These are phyloP conservation scores for Nephrocerus scutellatus DNA, from an alignment of 2,888 invertebrate genomes.

Conservation along the genomic window DNA sequence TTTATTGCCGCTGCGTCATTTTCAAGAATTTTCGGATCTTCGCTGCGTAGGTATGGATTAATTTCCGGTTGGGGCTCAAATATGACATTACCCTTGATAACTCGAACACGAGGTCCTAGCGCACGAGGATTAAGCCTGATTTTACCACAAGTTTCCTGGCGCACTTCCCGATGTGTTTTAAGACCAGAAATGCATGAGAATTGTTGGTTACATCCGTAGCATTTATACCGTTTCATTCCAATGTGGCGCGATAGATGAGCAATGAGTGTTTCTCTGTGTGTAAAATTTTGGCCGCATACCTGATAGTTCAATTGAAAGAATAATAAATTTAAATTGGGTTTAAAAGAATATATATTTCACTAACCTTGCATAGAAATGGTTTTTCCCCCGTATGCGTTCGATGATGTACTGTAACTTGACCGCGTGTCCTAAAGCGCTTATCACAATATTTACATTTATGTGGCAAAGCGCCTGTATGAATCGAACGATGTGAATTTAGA, in stretches of 20 bases:
- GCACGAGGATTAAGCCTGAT: slow-evolving; percentile 40
- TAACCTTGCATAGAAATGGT: slow-evolving; percentile 41
- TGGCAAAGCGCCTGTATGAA: slow-evolving; percentile 41
- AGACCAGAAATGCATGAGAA: slow-evolving; percentile 43
- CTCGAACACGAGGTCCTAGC: slow-evolving; percentile 41
- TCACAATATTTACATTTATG: slow-evolving; percentile 38
- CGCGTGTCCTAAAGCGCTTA: slow-evolving; percentile 40
- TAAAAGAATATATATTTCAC: not conserved
- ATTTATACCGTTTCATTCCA: slow-evolving; percentile 45
- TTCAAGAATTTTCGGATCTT: too few relatives aligned
- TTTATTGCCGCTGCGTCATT: too few relatives aligned
- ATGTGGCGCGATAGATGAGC: slow-evolving; percentile 43
- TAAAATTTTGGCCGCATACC: slow-evolving; percentile 39
- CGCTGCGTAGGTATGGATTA: slow-evolving; percentile 37
- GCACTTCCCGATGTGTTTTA: slow-evolving; percentile 37
- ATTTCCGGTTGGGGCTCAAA: slow-evolving; percentile 40
- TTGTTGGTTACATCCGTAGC: slow-evolving; percentile 38
- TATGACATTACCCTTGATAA: slow-evolving; percentile 38
- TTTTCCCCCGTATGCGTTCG: slow-evolving; percentile 42
- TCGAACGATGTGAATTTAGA: slow-evolving; percentile 35
- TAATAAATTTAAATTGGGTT: not conserved
- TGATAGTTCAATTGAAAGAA: slow-evolving; percentile 14
- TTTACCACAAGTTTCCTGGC: slow-evolving; percentile 38
- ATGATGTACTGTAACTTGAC: slow-evolving; percentile 41
- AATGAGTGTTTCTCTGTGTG: slow-evolving; percentile 42